Base-by-base conservation (phyloP, 2,888 invertebrate species). In the Palloptera scutellata region DNA sequence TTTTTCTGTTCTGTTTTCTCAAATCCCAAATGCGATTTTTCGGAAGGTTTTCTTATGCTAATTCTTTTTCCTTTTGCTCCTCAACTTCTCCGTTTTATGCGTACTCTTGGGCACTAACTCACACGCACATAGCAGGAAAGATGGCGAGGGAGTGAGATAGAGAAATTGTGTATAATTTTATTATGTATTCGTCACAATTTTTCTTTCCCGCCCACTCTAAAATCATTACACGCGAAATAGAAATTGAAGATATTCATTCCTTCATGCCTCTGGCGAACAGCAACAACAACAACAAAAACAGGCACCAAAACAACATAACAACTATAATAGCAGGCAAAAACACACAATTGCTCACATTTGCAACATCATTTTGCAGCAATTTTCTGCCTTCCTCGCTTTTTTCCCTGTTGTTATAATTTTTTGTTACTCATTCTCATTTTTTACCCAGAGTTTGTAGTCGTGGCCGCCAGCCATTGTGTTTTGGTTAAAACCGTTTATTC, bases 31-130 rank as follows among this genome's bases (percentile, higher is more conserved):
- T 42, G 59, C 59, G 15, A 59, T 59, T n/a, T 17, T 20, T 48
- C 20, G 72, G 73, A 78, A 78, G 74, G 72, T 75, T 77, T 75
- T 77, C 77, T 78, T 75, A 78, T 77, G 77, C 77, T 77, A 78
- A 77, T 77, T 77, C n/a, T n/a, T 77, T 71, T 70, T 73, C 71
- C 75, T 41, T 43, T 57, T 19, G 52, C 53, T 54, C n/a, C n/a
- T 48, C 48, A 48, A 8, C 48, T 48, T 48, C 48, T n/a, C 9
- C 48, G 10, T 15, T 30, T 30, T 30, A 2, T 30, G 30, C 30
- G 30, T 30, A 30, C 6, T 30, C 30, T 30, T 6, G 30, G 30
- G 30, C 30, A 30, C 30, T 4, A 30, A 30, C 30, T 4, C 30
- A 2, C 30, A 30, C 30, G 6, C 30, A 30, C 30, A 2, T 4